phyloP scores from a whole-genome alignment of 2,113 vertebrate species.

The Misgurnus mizolepis region DNA sequence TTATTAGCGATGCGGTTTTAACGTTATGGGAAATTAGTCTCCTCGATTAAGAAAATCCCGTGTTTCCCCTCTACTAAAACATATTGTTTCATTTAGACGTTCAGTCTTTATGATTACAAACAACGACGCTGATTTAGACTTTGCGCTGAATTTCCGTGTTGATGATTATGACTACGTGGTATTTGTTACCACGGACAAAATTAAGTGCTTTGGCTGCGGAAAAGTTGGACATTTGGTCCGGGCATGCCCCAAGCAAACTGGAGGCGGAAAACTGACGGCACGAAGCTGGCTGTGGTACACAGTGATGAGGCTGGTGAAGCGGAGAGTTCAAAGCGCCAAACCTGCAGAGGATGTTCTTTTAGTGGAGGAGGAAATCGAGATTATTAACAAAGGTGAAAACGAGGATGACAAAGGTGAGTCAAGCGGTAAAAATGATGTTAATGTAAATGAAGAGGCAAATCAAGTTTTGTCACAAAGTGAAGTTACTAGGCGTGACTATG shows the following conservation, averaged over 20 bases:
- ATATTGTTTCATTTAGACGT: slow-evolving; percentile 48
- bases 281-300: no score
- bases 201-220: slow-evolving; percentile 21
- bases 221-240: neutral
- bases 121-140: neutral
- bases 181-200: neutral
- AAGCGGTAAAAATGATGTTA: neutral
- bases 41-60: neutral
- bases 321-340: neutral
- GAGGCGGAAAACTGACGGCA: neutral
- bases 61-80: neutral
- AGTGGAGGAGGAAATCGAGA: no score
- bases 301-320: neutral
- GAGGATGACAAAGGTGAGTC: neutral
- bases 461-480: neutral
- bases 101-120: slow-evolving; percentile 8
- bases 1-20: neutral
- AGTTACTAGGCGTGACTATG: neutral
- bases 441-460: neutral
- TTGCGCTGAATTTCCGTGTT: neutral
- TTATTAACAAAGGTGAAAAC: neutral
- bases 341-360: no score
- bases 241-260: neutral
- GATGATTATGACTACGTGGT: slow-evolving; percentile 1
- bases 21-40: neutral